Base-by-base conservation (phyloP, 2,797 vertebrate genomes). In the Tenualosa ilisha region DNA sequence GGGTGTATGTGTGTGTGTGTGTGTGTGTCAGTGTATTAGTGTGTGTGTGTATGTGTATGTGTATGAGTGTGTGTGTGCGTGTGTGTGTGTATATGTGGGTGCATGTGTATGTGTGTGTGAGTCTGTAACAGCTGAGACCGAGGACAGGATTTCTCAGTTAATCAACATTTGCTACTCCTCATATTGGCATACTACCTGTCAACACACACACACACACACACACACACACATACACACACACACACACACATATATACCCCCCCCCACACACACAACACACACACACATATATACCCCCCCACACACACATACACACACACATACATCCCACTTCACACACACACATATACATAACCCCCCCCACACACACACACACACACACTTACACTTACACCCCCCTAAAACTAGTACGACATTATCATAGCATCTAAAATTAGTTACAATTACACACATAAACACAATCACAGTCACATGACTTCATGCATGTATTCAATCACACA, bases 101-200 rank as follows among this genome's bases (percentile, higher is more conserved):
- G n/a, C n/a, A n/a, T n/a, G n/a, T n/a, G n/a, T n/a, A n/a, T n/a
- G n/a, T n/a, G n/a, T n/a, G n/a, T n/a, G n/a, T n/a, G n/a, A n/a
- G 20, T 22, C 56, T 61, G 56, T 61, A n/a, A 86, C 50, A 87
- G 83, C 65, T 84, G 72, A 26, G 79, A 81, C 22, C 56, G 85
- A 83, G 68, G 72, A 82, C 20, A 63, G 81, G 54, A 40, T 63
- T 54, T 84, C 63, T 53, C 83, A 88, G 88, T 89, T 89, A 86
- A 50, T 87, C 83, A 86, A 63, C 53, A 84, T 86, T 86, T 88
- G 85, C 82, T 81, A 24, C 61, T 24, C 59, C 59, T n/a, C 61
- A 63, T 63, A 63, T 26, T 63, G 61, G n/a, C 61, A 63, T 63
- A 26, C 61, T 63, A 6, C 61, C 61, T 63, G 61, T 63, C 65